These are phyloP conservation scores for Amazona ochrocephala DNA, from an alignment of 2,797 vertebrate genomes.

Conservation along the genomic window DNA sequence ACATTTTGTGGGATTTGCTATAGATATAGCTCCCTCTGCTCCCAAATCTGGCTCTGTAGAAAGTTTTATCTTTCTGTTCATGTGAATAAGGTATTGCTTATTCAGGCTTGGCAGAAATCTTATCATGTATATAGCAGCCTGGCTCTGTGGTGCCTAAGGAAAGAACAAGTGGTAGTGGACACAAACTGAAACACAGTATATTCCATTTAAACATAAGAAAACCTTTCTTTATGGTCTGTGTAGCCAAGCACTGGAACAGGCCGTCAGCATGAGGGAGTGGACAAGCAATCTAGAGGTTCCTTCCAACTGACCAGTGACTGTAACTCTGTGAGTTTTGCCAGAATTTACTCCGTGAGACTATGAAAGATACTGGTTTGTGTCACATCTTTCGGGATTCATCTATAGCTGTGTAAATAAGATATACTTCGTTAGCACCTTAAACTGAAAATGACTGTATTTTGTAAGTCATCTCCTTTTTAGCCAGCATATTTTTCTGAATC, in stretches of 20 bases:
- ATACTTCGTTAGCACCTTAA: not conserved
- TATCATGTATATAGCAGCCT: not conserved
- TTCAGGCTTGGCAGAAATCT: not conserved
- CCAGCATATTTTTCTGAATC: not conserved
- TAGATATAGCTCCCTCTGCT: not conserved
- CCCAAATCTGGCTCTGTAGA: not conserved
- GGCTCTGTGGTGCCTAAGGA: not conserved
- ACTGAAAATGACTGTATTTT: not conserved
- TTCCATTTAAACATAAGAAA: not conserved
- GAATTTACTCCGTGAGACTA: not conserved
- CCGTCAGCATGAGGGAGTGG: accelerated
- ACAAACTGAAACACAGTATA: not conserved
- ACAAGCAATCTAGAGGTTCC: not conserved
- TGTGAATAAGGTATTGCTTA: not conserved
- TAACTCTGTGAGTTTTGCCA: not conserved
- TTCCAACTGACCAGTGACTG: not conserved
- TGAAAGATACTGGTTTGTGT: not conserved
- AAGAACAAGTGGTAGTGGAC: not conserved
- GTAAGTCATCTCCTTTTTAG: not conserved
- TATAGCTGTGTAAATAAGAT: not conserved
- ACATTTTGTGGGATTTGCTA: conserved; percentile 60
- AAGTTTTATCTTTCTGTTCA: not conserved
- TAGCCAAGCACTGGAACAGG: not conserved
- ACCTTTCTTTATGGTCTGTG: not conserved
- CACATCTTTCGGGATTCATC: not conserved